Base-by-base conservation (phyloP, 35 echinoderm and acorn worm genomes). In the Holothuria glaberrima region DNA sequence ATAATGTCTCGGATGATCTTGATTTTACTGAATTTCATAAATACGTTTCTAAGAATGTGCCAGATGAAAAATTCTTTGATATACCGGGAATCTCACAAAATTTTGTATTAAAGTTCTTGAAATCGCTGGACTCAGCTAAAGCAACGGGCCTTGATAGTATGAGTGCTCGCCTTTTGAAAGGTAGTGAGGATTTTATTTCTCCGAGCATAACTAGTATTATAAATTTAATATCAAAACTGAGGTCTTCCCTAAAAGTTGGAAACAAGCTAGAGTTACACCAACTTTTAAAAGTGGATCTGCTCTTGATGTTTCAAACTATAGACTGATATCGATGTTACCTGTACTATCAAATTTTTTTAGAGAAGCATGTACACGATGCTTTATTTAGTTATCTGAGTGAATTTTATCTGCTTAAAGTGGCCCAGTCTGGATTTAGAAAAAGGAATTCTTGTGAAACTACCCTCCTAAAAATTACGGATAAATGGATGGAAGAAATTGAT, bases 161-260 rank as follows among this genome's bases (percentile, higher is more conserved):
- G 16, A 61, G 58, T 61, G 69, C 5, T 33, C n/a, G 5, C n/a
- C 31, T 33, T 27, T 72, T 72, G 69, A 3, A 72, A 72, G 31
- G n/a, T 33, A 72, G 69, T 72, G 69, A 16, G 22, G 69, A 72
- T 72, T 16, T 72, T 72, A 33, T 72, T 27, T n/a, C 69, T 27
- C 17, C 0, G 31, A 72, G 0, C 31, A 72, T 72, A 27, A 72
- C 5, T n/a, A 72, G 29, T 72, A 72, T 72, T 27, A 72, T 72
- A n/a, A 72, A 72, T 33, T n/a, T 16, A 33, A 2, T 72, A 5
- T 72, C 16, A 72, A 33, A 3, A 72, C 1, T 72, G 29, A 33
- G 31, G 69, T 72, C 3, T 2, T 33, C 31, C 58, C 58, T 61
- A 61, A 61, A n/a, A n/a, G n/a, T n/a, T n/a, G n/a, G n/a, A n/a